These are phyloP conservation scores for Micropoecilia bifurca DNA, from an alignment of 2,797 vertebrate genomes.

Conservation along the genomic window DNA sequence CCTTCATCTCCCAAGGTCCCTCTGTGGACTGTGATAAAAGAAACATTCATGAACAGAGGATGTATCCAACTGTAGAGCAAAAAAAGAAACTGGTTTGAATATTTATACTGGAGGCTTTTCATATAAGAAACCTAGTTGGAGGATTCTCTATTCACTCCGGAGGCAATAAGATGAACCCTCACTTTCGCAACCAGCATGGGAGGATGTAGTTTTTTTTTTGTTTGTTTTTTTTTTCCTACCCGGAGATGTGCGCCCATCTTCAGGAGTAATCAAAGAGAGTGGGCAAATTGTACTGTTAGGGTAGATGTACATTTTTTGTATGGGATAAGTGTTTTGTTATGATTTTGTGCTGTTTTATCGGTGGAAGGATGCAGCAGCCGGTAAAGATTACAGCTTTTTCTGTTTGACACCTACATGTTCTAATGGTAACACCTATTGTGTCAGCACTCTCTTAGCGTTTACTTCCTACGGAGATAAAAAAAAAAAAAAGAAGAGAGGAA, in stretches of 20 bases:
- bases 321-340: constrained; percentile 5
- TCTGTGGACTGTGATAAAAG: constrained; percentile 62
- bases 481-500: not conserved
- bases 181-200: constrained; percentile 18
- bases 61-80: constrained; percentile 31
- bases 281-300: constrained; percentile 30
- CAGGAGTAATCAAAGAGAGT: constrained; percentile 47
- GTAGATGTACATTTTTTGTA: constrained; percentile 1
- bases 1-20: constrained; percentile 70
- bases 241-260: constrained; percentile 16
- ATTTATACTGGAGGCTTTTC: constrained; percentile 15
- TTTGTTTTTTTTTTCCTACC: not conserved
- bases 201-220: not conserved
- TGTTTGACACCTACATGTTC: not conserved
- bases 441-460: not conserved
- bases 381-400: constrained; percentile 13
- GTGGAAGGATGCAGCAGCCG: not conserved
- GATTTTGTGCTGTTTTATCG: constrained; percentile 24
- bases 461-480: not conserved
- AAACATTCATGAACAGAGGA: constrained; percentile 56
- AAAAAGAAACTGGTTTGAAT: constrained; percentile 7
- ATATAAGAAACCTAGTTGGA: constrained; percentile 14
- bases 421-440: constrained; percentile 1
- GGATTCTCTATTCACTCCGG: constrained; percentile 5
- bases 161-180: constrained; percentile 14